Conservation (phyloP, 2,797 vertebrate species). For the Silurus aristotelis region DNA sequence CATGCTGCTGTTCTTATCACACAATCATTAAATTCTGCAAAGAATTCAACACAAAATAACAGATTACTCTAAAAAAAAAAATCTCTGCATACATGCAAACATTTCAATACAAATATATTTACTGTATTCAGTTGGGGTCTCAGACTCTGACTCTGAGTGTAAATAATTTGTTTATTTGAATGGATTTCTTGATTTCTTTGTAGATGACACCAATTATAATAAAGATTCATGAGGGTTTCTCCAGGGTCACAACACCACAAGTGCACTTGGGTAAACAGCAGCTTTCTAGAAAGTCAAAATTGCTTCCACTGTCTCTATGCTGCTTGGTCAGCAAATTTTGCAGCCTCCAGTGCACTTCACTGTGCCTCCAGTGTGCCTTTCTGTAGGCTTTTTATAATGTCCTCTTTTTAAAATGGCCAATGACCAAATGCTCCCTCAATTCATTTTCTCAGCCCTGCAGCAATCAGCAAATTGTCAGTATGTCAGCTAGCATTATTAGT, state of each 20-base stretch:
- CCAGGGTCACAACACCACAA: slow-evolving; percentile 28
- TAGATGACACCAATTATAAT: slow-evolving; percentile 18
- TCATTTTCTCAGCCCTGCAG: slow-evolving; percentile 56
- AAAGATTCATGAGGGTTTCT: slow-evolving; percentile 45
- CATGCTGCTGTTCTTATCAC: background rate
- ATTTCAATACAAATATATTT: background rate
- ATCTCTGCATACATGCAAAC: background rate
- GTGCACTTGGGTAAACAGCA: slow-evolving; percentile 33
- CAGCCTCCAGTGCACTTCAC: slow-evolving; percentile 53
- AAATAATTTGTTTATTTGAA: slow-evolving; percentile 15
- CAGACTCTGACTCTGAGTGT: background rate
- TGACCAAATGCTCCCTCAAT: slow-evolving; percentile 43
- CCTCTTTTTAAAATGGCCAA: slow-evolving; percentile 62
- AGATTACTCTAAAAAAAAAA: no score
- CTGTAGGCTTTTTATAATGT: slow-evolving; percentile 68
- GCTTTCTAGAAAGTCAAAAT: slow-evolving; percentile 62
- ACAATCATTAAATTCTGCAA: background rate
- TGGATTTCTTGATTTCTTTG: slow-evolving; percentile 34
- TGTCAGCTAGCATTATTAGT: slow-evolving; percentile 73
- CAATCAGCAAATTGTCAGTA: slow-evolving; percentile 71
- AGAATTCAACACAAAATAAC: slow-evolving; percentile 2
- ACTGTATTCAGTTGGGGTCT: background rate
- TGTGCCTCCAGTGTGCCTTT: slow-evolving; percentile 49
- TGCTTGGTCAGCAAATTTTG: slow-evolving; percentile 26
- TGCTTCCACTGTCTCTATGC: slow-evolving; percentile 24